Conservation (phyloP, 2,113 vertebrate species). For the Mystacornis crossleyi region DNA sequence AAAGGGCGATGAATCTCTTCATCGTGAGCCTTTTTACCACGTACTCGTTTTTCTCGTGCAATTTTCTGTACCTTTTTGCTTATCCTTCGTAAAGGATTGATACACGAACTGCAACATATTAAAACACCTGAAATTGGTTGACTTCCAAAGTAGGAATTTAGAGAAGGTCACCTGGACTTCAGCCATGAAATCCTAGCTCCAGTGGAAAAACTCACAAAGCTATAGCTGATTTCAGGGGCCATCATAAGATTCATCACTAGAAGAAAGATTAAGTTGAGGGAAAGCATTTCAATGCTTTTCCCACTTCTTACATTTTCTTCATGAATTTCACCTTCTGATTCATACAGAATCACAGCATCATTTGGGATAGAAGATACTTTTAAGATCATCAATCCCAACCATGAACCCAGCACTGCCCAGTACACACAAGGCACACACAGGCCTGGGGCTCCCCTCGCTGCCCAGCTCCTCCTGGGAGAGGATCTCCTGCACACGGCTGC, state of each 20-base stretch:
- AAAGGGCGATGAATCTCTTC: neutral
- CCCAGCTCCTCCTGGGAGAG: neutral
- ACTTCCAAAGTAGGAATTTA: neutral
- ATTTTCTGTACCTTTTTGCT: neutral
- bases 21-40: rapidly evolving
- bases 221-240: neutral
- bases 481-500: neutral
- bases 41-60: neutral
- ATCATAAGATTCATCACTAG: neutral
- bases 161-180: neutral
- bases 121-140: constrained; percentile 9
- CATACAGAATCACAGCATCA: neutral
- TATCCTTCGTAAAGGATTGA: neutral
- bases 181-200: neutral
- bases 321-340: neutral
- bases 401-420: neutral
- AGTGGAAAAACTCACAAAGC: neutral
- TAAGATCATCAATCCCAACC: neutral
- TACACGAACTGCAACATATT: constrained; percentile 42
- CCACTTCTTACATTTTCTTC: neutral
- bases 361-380: neutral
- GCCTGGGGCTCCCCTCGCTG: neutral
- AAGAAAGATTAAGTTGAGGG: neutral
- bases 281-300: neutral
- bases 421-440: no score